Evolutionary conservation across 64 coral and sea anemone genomes (phyloP), one percentile per base, ranked within the genome.

Genomic region (Actinia equina): DNA sequence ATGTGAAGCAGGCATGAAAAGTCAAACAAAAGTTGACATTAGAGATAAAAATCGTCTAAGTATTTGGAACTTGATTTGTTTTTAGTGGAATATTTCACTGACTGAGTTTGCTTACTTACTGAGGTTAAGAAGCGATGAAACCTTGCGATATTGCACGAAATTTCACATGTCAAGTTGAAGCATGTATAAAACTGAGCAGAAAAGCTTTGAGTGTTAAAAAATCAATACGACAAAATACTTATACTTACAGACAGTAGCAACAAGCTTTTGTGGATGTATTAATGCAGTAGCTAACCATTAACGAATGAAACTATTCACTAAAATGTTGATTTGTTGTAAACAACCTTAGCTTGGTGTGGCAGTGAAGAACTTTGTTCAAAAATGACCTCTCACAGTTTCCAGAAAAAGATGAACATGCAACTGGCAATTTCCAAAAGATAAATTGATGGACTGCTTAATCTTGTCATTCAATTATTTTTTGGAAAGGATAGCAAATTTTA

Each of bases 201-300:
- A 74, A 74, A 30, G 23, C 12, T 10, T 74, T 8, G 9, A 56
- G 14, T 56, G 9, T 4, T 4, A 49, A 1, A 56, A 56, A 56
- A 11, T 56, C 12, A 74, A 12, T 30, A 23, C 7, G 41, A n/a
- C 23, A 23, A 30, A 13, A 1, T 74, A 74, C 13, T 30, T 74
- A 74, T 74, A 74, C 69, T 37, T 74, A 74, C 69, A 26, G 10
- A 14, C 7, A 23, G 20, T 37, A 74, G 25, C 4, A 74, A 74
- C 67, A 74, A 23, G 11, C 26, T 19, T 65, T 49, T 49, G 45
- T 49, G 45, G 45, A 49, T 67, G 63, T 22, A 67, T 67, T 67
- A 41, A 74, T 74, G 69, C 26, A 74, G 69, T 74, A 37, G 12
- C 69, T 74, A 74, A 74, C 69, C 69, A 74, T 74, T 74, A 74